Conservation (phyloP, 2,888 invertebrate genomes). For the Nephrocerus scutellatus region DNA sequence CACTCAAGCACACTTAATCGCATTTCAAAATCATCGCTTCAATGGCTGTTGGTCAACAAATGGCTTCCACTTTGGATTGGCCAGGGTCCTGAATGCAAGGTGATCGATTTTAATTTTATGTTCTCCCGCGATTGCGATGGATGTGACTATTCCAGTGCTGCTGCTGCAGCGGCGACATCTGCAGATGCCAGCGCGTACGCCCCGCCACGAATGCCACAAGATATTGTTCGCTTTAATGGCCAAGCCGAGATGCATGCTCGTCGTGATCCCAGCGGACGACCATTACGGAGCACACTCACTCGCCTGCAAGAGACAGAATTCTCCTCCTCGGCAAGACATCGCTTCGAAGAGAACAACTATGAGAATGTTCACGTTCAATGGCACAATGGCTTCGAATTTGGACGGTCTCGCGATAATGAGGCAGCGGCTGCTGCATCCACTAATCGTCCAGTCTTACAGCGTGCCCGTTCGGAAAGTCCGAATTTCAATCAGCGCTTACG, state of each 20-base stretch:
- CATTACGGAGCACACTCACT: conserved; percentile 39
- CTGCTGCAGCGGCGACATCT: conserved; percentile 30
- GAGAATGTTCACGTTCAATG: conserved; percentile 47
- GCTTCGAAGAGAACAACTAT: conserved; percentile 44
- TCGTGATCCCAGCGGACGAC: conserved; percentile 34
- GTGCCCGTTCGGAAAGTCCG: conserved; percentile 45
- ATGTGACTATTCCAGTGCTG: conserved; percentile 38
- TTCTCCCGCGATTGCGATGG: conserved; percentile 47
- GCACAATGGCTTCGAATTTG: conserved; percentile 47
- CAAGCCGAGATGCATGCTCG: conserved; percentile 26
- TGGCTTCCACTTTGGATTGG: conserved; percentile 59
- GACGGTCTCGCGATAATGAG: conserved; percentile 41
- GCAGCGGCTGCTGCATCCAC: conserved; percentile 20
- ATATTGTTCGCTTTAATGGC: conserved; percentile 43
- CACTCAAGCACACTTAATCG: conserved; percentile 44
- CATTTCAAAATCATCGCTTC: conserved; percentile 57
- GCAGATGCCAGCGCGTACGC: conserved; percentile 35
- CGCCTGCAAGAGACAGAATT: conserved; percentile 36
- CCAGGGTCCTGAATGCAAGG: conserved; percentile 51
- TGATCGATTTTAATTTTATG: conserved; percentile 51
- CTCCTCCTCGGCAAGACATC: conserved; percentile 22
- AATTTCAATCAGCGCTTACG: conserved; percentile 34
- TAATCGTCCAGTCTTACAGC: conserved; percentile 34
- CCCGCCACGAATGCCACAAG: conserved; percentile 39
- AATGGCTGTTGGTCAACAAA: conserved; percentile 61